phyloP scores from a whole-genome alignment of 2,113 vertebrate species.

The Catharus fuscescens region DNA sequence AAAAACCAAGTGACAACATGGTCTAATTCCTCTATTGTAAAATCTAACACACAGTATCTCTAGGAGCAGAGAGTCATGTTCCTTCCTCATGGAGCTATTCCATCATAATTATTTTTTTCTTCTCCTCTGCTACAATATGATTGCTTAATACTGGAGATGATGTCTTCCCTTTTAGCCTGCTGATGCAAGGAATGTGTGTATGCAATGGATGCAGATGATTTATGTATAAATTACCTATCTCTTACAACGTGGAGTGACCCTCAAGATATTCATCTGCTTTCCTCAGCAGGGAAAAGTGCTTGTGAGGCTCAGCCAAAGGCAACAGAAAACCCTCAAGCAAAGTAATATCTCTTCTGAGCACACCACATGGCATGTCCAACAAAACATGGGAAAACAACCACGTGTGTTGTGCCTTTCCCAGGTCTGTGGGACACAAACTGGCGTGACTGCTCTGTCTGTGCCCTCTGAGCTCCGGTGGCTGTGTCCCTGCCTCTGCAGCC shows the following conservation, averaged over 20 bases:
- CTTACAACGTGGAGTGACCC: background rate
- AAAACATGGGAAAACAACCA: background rate
- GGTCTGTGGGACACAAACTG: background rate
- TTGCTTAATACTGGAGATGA: background rate
- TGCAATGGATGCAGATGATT: background rate
- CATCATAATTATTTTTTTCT: background rate
- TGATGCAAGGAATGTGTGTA: background rate
- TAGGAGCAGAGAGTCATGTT: background rate
- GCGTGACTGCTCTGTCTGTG: accelerated
- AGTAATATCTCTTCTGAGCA: background rate
- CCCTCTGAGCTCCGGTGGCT: background rate
- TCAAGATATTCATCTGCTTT: background rate
- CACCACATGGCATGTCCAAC: background rate
- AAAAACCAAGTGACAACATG: background rate
- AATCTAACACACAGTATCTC: background rate
- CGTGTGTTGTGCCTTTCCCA: background rate
- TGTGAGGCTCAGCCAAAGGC: background rate
- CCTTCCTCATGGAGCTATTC: background rate
- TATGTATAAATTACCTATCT: background rate
- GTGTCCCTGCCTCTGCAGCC: background rate
- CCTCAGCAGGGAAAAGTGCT: background rate
- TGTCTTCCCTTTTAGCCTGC: background rate
- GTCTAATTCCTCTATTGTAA: background rate
- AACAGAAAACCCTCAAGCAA: background rate
- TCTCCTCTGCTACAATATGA: background rate